phyloP scores from a whole-genome alignment of 2,113 vertebrate genomes.

The Dicentrarchus labrax region DNA sequence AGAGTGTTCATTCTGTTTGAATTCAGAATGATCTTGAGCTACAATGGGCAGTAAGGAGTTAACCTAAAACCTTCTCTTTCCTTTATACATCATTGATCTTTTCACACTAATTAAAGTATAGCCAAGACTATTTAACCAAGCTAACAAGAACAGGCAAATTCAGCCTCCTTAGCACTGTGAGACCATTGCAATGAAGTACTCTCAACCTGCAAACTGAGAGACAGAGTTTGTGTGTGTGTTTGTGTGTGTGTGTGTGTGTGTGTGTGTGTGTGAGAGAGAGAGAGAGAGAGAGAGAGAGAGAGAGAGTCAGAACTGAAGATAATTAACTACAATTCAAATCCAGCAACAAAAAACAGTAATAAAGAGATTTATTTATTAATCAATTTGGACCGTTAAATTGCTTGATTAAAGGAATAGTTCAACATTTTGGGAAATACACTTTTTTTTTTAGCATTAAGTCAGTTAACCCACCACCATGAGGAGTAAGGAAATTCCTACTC shows the following conservation, averaged over 20 bases:
- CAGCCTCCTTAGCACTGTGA: constrained; percentile 53
- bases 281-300: constrained; percentile 4
- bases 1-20: background rate
- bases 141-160: constrained; percentile 76
- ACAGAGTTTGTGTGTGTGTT: background rate
- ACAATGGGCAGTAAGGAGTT: constrained; percentile 62
- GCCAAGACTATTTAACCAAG: constrained; percentile 82
- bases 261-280: background rate
- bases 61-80: constrained; percentile 60
- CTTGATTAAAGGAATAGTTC: constrained; percentile 9
- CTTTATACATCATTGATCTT: constrained; percentile 80
- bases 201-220: constrained; percentile 50
- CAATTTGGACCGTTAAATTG: background rate
- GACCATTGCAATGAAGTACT: constrained; percentile 54
- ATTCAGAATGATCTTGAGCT: constrained; percentile 14
- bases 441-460: background rate
- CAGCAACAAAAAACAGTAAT: constrained; percentile 39
- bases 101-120: constrained; percentile 85
- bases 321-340: constrained; percentile 64
- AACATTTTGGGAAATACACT: background rate
- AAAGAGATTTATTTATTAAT: constrained; percentile 33
- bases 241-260: constrained; percentile 16
- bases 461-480: background rate
- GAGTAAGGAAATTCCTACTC: too few relatives aligned
- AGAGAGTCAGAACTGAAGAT: constrained; percentile 27